Evolutionary conservation across 2,797 vertebrate species (phyloP).

Genomic region (Paedocypris micromegethes): DNA sequence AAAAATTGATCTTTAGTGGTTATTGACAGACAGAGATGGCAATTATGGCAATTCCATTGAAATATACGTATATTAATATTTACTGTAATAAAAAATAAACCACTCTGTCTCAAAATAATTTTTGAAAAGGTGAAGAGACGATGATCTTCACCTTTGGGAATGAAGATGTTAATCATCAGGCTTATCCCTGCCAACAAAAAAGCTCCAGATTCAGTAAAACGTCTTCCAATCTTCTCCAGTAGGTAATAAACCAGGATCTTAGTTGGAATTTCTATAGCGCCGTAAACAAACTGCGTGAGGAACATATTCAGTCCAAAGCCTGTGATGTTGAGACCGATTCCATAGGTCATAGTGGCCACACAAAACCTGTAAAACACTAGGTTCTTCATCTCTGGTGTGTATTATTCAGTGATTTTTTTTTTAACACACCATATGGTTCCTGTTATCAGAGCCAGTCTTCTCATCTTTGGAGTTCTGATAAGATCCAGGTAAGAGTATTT

Average conservation of each 20-base stretch:
- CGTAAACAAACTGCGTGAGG: constrained; percentile 80
- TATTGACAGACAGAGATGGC: no score
- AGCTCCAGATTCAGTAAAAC: constrained; percentile 59
- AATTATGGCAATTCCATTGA: no score
- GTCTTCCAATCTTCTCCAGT: constrained; percentile 73
- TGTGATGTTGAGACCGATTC: constrained; percentile 79
- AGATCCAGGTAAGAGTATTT: constrained; percentile 77
- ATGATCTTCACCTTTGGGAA: constrained; percentile 61
- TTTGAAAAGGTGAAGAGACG: background rate
- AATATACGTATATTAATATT: no score
- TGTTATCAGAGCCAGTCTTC: constrained; percentile 68
- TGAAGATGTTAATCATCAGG: constrained; percentile 63
- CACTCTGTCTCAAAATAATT: background rate
- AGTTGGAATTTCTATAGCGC: constrained; percentile 75
- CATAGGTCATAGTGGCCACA: constrained; percentile 76
- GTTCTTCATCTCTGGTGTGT: no score
- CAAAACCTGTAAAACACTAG: constrained; percentile 70
- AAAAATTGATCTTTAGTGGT: background rate
- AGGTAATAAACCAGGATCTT: constrained; percentile 70
- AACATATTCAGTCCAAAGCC: constrained; percentile 79
- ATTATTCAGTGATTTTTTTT: background rate
- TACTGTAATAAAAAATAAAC: no score
- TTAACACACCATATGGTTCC: constrained; percentile 71
- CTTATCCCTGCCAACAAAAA: constrained; percentile 59
- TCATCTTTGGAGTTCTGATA: constrained; percentile 72